Evolutionary conservation across 2,888 invertebrate genomes (phyloP).

Genomic region (Herminia tarsipennalis): DNA sequence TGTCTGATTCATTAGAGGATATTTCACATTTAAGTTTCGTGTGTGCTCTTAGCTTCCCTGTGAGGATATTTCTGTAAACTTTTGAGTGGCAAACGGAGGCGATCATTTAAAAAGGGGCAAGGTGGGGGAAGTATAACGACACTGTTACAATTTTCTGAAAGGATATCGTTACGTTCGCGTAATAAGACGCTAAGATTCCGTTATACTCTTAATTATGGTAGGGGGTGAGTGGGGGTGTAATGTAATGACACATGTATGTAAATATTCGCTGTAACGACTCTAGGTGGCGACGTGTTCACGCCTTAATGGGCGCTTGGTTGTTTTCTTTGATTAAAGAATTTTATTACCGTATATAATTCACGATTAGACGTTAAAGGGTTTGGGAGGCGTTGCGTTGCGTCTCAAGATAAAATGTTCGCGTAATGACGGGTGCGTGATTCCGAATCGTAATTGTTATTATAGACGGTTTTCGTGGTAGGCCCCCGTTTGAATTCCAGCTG

Average conservation of each 20-base stretch:
- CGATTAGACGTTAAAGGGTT: constrained; percentile 84
- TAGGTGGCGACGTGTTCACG: constrained; percentile 82
- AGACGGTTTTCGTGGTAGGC: constrained; percentile 38
- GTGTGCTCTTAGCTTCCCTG: constrained; percentile 71
- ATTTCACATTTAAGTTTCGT: constrained; percentile 84
- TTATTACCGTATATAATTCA: constrained; percentile 84
- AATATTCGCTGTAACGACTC: constrained; percentile 81
- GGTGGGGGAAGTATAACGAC: constrained; percentile 65
- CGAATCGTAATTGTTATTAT: constrained; percentile 81
- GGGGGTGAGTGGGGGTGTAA: constrained; percentile 53
- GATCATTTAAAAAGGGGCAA: constrained; percentile 71
- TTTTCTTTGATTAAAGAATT: constrained; percentile 86
- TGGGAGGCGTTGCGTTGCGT: constrained; percentile 60
- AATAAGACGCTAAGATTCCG: constrained; percentile 86
- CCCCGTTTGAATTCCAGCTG: constrained; percentile 47
- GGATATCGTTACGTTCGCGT: constrained; percentile 84
- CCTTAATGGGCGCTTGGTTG: constrained; percentile 81
- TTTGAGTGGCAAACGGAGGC: constrained; percentile 68
- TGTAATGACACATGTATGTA: constrained; percentile 85
- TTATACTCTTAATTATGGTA: constrained; percentile 84
- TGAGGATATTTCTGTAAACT: constrained; percentile 66
- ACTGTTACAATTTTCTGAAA: constrained; percentile 84
- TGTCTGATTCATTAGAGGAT: constrained; percentile 86
- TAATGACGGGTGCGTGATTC: constrained; percentile 83
- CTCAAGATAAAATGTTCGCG: constrained; percentile 78